Evolutionary conservation across 2,113 vertebrate species (phyloP), one percentile per base, ranked within the genome.

Genomic region (Echinops telfairi): DNA sequence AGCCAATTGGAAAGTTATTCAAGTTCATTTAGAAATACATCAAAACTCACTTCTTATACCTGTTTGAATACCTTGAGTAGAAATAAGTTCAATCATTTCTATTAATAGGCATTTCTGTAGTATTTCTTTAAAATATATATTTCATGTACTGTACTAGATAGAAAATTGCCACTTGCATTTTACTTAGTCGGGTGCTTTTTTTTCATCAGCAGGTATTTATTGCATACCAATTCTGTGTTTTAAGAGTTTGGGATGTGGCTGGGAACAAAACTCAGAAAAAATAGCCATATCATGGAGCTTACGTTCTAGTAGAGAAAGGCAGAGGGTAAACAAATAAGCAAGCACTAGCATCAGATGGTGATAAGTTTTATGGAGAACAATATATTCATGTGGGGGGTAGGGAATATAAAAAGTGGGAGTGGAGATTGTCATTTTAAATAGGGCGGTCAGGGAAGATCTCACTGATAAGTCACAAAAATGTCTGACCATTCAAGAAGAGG

Each of bases 101-200:
- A n/a, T 81, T 86, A 14, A 1, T 89, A 84, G 79, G 19, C n/a
- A 86, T 68, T 95, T 89, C 47, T 2, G 27, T 20, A 78, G 27
- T 14, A 75, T 29, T 68, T 33, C 36, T 76, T 76, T 43, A 27
- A 90, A 53, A 87, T 62, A 62, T 3, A 7, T 27, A 62, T 88
- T 70, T 91, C 2, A 6, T 53, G 1, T 79, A 43, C 86, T 89
- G 83, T 36, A 15, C 73, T 82, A 86, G 80, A 70, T 53, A 64
- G 14, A 91, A 94, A 86, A 19, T 43, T 88, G 76, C 81, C 3
- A 53, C 92, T 53, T 62, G 73, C 90, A 88, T 14, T 90, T 88
- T 66, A 29, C 29, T 53, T 43, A 53, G 17, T 76, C 15, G 77
- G n/a, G n/a, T n/a, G n/a, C n/a, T 31, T 83, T 92, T 92, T 57